Evolutionary conservation across 2,797 vertebrate species (phyloP).

Genomic region (Cirrhinus molitorella): DNA sequence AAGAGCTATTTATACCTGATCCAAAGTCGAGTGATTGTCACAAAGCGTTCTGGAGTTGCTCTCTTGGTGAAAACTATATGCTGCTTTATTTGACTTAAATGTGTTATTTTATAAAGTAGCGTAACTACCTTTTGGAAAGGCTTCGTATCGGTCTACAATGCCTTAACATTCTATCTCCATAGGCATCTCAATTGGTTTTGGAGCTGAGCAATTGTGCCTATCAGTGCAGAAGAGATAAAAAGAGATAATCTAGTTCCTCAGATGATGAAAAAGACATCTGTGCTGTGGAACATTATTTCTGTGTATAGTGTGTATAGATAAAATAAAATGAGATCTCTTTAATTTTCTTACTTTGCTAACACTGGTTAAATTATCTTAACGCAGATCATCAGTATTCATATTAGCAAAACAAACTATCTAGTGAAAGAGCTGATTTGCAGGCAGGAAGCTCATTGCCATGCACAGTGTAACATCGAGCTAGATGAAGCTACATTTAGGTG

Average conservation of each 20-base stretch:
- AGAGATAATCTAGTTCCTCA: conserved; percentile 50
- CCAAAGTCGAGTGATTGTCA: no score
- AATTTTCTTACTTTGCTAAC: conserved; percentile 57
- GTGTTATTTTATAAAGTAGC: neutral
- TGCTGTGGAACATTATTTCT: conserved; percentile 66
- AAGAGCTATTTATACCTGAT: neutral
- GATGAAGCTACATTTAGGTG: conserved; percentile 68
- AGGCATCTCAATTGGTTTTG: neutral
- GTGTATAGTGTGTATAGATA: conserved; percentile 53
- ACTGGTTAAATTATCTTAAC: conserved; percentile 66
- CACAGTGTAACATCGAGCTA: conserved; percentile 61
- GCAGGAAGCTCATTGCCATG: conserved; percentile 69
- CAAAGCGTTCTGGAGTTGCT: neutral
- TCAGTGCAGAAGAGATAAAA: conserved; percentile 42
- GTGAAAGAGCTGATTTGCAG: conserved; percentile 56
- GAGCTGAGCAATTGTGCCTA: conserved; percentile 11
- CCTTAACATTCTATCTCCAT: neutral
- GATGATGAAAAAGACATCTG: conserved; percentile 65
- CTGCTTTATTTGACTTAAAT: neutral
- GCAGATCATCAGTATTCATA: conserved; percentile 65
- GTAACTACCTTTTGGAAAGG: neutral
- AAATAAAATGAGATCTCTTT: conserved; percentile 58
- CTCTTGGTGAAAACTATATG: neutral
- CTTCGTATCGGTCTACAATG: neutral
- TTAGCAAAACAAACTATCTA: conserved; percentile 62